These are phyloP conservation scores for Octomys mimax DNA, from an alignment of 2,797 vertebrate genomes.

Conservation along the genomic window DNA sequence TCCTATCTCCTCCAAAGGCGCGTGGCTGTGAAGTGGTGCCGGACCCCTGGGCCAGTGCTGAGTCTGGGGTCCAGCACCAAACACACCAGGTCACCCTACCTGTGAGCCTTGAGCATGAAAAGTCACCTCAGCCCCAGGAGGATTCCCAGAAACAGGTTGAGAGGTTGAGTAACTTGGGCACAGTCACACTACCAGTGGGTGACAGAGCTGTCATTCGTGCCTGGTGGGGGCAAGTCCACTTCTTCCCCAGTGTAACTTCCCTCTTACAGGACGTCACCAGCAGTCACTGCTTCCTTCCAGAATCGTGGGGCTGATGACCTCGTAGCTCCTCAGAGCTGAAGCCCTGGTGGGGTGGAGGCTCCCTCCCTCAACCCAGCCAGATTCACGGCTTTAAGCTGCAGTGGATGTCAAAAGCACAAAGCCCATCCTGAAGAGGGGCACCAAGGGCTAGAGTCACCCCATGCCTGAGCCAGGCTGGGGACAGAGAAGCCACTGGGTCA, in stretches of 20 bases:
- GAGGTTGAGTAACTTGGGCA: slow-evolving; percentile 30
- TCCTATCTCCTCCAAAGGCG: no score
- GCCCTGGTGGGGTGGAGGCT: background rate
- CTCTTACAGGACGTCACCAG: background rate
- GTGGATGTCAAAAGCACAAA: background rate
- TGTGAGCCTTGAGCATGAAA: background rate
- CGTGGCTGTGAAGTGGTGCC: accelerated
- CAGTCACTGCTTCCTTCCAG: background rate
- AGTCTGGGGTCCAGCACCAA: background rate
- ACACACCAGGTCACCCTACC: background rate
- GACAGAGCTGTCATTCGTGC: background rate
- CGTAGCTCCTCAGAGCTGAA: background rate
- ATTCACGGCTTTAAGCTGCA: background rate
- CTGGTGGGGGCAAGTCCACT: background rate
- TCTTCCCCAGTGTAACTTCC: background rate
- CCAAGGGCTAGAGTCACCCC: background rate
- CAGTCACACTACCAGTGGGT: background rate
- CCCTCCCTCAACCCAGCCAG: background rate
- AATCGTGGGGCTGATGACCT: background rate
- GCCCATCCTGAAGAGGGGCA: no score
- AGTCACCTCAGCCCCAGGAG: background rate
- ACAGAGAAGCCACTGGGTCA: background rate
- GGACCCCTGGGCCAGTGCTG: background rate
- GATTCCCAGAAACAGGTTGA: background rate
- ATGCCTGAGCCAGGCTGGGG: no score